Evolutionary conservation across 2,888 invertebrate genomes (phyloP).

Genomic region (Harpagoxenus sublaevis): DNA sequence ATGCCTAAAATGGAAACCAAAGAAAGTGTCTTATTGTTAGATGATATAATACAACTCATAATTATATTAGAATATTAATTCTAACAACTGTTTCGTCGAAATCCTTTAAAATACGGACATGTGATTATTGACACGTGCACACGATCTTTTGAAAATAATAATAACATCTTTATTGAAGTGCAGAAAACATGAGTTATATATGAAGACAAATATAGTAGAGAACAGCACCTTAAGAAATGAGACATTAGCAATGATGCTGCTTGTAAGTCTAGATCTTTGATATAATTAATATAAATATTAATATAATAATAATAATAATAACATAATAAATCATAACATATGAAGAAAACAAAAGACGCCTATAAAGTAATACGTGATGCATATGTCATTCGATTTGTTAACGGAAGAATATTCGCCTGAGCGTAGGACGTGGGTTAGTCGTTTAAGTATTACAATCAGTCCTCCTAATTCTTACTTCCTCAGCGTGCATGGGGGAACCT

Average conservation of each 20-base stretch:
- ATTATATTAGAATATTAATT: background rate
- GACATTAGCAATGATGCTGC: background rate
- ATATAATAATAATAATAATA: background rate
- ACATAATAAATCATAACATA: background rate
- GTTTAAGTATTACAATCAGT: constrained; percentile 74
- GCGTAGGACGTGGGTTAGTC: background rate
- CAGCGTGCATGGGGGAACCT: constrained; percentile 57
- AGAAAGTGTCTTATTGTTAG: background rate
- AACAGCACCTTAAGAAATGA: background rate
- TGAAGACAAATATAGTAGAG: background rate
- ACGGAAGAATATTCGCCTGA: constrained; percentile 3
- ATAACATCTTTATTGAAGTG: background rate
- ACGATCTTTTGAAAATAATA: background rate
- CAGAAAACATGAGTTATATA: background rate
- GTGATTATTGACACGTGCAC: background rate
- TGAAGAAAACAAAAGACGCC: background rate
- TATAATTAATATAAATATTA: background rate
- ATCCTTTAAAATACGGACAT: background rate
- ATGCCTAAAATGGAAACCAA: background rate
- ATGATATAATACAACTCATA: background rate
- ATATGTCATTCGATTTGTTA: constrained; percentile 1
- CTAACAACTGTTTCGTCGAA: background rate
- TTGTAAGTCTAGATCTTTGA: background rate
- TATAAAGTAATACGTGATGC: background rate
- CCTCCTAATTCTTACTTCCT: constrained; percentile 76